Conservation (phyloP, 1,140 invertebrate genomes). For the Leguminivora glycinivorella region DNA sequence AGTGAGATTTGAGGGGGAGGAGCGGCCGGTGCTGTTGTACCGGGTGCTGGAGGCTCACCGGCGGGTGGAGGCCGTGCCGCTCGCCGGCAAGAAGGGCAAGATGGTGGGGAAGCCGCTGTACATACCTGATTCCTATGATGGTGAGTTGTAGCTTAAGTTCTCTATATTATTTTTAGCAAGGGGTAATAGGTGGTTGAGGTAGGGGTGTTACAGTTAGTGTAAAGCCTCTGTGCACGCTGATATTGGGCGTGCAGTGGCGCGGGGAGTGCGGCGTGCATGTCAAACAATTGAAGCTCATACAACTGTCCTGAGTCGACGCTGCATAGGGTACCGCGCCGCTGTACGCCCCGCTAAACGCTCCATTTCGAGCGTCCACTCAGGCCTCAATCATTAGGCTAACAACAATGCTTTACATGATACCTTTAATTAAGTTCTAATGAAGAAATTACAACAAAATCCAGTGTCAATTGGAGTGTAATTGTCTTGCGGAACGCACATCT, state of each 20-base stretch:
- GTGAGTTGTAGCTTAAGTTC: slow-evolving; percentile 61
- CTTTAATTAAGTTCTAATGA: not conserved
- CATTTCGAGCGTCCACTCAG: too few relatives aligned
- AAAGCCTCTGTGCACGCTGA: too few relatives aligned
- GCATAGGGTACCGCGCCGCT: too few relatives aligned
- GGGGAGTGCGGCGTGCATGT: too few relatives aligned
- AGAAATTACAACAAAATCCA: slow-evolving; percentile 1
- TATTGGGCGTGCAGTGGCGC: too few relatives aligned
- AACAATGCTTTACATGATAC: not conserved
- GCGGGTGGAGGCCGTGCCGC: slow-evolving; percentile 77
- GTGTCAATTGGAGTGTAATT: slow-evolving; percentile 12
- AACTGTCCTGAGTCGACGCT: too few relatives aligned
- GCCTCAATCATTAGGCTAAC: not conserved
- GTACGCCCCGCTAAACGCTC: too few relatives aligned
- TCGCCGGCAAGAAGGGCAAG: slow-evolving; percentile 79
- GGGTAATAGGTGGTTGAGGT: too few relatives aligned
- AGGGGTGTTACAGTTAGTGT: too few relatives aligned
- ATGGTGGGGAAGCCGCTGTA: slow-evolving; percentile 78
- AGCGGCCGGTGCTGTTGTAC: slow-evolving; percentile 78
- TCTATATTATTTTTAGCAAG: too few relatives aligned
- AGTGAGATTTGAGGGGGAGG: slow-evolving; percentile 76
- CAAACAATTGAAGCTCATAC: too few relatives aligned
- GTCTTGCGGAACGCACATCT: not conserved
- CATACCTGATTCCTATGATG: slow-evolving; percentile 81
- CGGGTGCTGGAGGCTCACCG: slow-evolving; percentile 79